These are phyloP conservation scores for Brachionus plicatilis DNA, from an alignment of 1,140 invertebrate genomes.

Conservation along the genomic window DNA sequence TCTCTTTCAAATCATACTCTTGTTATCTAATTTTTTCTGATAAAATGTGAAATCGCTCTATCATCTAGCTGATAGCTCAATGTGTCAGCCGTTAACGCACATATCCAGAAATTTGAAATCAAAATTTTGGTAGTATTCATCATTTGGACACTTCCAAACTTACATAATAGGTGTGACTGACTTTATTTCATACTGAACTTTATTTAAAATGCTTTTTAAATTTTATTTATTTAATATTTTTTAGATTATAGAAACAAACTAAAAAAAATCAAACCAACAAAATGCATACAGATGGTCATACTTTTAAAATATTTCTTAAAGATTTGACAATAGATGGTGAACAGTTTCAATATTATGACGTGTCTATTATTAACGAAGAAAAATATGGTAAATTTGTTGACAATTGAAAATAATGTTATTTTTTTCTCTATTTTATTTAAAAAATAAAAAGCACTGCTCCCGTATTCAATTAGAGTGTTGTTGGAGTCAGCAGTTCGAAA, in stretches of 20 bases:
- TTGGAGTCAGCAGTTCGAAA: constrained; percentile 90
- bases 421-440: constrained; percentile 24
- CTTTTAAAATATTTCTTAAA: constrained; percentile 66
- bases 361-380: constrained; percentile 62
- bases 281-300: constrained; percentile 58
- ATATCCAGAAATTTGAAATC: neutral
- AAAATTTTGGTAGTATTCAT: neutral
- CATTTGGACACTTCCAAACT: too few relatives aligned
- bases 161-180: too few relatives aligned
- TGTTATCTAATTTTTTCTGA: neutral
- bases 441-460: constrained; percentile 61
- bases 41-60: neutral
- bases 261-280: neutral
- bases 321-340: constrained; percentile 63
- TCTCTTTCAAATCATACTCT: neutral
- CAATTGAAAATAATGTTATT: neutral
- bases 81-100: too few relatives aligned
- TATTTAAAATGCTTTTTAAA: too few relatives aligned
- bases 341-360: constrained; percentile 70
- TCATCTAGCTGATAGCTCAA: neutral
- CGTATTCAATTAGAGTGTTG: constrained; percentile 84
- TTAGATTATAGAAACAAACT: neutral
- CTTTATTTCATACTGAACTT: neutral
- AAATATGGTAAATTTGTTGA: constrained; percentile 67
- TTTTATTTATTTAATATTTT: too few relatives aligned